phyloP scores from a whole-genome alignment of 1,140 invertebrate genomes.

The Drosophila lini region DNA sequence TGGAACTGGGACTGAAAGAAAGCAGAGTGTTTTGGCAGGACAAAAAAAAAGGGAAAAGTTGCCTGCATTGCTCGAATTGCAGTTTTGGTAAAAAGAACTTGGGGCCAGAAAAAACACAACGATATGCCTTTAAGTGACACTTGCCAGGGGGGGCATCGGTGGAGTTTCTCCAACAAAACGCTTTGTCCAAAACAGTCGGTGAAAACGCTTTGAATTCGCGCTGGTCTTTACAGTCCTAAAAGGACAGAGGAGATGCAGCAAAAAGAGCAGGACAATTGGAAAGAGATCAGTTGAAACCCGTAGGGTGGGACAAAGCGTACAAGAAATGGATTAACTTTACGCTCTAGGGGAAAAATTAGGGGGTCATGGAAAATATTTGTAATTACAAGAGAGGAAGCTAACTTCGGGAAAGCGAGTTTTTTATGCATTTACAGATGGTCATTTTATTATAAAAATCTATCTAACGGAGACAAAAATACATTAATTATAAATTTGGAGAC shows the following conservation, averaged over 20 bases:
- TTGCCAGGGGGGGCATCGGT: conserved; percentile 29
- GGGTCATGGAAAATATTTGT: not conserved
- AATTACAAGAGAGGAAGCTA: not conserved
- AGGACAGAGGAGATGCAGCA: not conserved
- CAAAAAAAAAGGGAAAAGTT: conserved; percentile 26
- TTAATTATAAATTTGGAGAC: no score
- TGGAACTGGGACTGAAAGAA: conserved; percentile 19
- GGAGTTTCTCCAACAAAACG: conserved; percentile 25
- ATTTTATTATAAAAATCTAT: no score
- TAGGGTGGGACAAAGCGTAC: not conserved
- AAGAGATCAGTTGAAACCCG: conserved; percentile 18
- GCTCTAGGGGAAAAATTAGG: not conserved
- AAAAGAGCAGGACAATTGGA: conserved; percentile 12
- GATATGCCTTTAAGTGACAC: conserved; percentile 71
- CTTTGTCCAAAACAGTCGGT: conserved; percentile 46
- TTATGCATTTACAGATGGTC: no score
- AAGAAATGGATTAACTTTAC: conserved; percentile 2
- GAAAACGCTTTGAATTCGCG: conserved; percentile 40
- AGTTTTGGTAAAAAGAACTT: conserved; percentile 41
- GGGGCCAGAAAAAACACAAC: conserved; percentile 37
- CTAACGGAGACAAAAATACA: no score
- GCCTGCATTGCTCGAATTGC: conserved; percentile 67
- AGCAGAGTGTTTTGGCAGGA: conserved; percentile 50
- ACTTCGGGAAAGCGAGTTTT: no score
- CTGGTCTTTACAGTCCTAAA: not conserved